A percentile compares a stretch with the other conserved stretches of the same genome.
Conservation (phyloP, 1,140 invertebrate genomes). For the Zaprionus lachaisei region DNA sequence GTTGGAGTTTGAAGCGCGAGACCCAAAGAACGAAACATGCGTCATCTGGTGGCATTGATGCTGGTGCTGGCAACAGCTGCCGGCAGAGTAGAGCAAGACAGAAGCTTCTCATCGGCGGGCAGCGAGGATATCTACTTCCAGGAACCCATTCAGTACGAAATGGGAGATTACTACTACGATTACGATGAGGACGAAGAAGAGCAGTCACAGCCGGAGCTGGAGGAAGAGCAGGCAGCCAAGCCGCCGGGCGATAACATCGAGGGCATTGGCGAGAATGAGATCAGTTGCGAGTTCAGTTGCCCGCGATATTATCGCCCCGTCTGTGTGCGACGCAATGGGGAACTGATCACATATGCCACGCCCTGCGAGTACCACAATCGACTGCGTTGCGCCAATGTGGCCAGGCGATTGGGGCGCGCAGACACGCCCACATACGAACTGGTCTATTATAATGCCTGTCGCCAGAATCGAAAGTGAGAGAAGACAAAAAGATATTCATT, state of each 20-base stretch:
- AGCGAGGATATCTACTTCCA: conserved; percentile 43
- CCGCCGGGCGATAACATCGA: conserved; percentile 23
- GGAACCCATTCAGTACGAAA: conserved; percentile 5
- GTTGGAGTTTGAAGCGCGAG: neutral
- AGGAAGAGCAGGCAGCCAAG: neutral
- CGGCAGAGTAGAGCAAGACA: neutral
- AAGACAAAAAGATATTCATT: neutral
- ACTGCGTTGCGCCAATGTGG: conserved; percentile 60
- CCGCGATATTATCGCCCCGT: conserved; percentile 68
- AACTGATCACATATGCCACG: conserved; percentile 57
- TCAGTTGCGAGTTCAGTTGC: conserved; percentile 63
- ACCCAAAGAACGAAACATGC: conserved; percentile 39
- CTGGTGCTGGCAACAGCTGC: neutral
- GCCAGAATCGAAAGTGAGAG: neutral
- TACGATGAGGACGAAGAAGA: neutral
- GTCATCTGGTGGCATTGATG: conserved; percentile 7
- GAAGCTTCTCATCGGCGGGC: conserved; percentile 10
- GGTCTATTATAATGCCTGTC: conserved; percentile 46
- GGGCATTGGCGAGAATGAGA: conserved; percentile 36
- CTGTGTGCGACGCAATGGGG: conserved; percentile 51
- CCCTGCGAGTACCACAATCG: conserved; percentile 66
- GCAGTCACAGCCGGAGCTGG: neutral
- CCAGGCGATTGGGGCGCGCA: conserved; percentile 21
- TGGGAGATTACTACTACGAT: neutral
- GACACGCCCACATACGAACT: conserved; percentile 41